phyloP scores from a whole-genome alignment of 2,113 vertebrate genomes.

The Chelonoidis abingdonii region DNA sequence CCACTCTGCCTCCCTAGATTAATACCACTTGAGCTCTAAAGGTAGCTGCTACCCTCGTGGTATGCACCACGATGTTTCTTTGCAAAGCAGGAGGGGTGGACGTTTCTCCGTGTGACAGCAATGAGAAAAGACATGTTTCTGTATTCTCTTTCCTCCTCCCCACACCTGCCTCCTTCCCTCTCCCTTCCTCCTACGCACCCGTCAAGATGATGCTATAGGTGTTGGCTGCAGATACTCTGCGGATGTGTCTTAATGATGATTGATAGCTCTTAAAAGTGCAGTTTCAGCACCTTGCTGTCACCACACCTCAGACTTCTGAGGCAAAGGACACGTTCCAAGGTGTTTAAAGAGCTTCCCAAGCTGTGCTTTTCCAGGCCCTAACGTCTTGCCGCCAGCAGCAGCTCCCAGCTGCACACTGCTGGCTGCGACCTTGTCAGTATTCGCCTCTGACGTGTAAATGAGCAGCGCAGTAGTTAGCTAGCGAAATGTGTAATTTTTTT shows the following conservation, averaged over 20 bases:
- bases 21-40: background rate
- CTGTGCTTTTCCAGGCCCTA: slow-evolving; percentile 29
- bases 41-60: rapidly evolving
- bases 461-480: slow-evolving; percentile 48
- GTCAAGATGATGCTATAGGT: slow-evolving; percentile 54
- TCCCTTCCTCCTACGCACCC: background rate
- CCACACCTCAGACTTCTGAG: slow-evolving; percentile 75
- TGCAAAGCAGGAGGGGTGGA: background rate
- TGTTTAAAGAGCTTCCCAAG: slow-evolving; percentile 49
- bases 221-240: slow-evolving; percentile 45
- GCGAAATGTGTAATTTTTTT: slow-evolving; percentile 33
- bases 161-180: slow-evolving; percentile 53
- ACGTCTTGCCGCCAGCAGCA: slow-evolving; percentile 63
- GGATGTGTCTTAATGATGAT: slow-evolving; percentile 71
- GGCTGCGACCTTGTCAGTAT: slow-evolving; percentile 70
- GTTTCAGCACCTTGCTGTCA: slow-evolving; percentile 74
- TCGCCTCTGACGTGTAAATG: slow-evolving; percentile 70
- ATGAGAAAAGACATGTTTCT: background rate
- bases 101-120: background rate
- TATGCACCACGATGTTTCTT: background rate
- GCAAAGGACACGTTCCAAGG: slow-evolving; percentile 73
- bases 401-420: slow-evolving; percentile 62
- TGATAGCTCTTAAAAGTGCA: slow-evolving; percentile 63
- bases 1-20: background rate
- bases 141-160: slow-evolving; percentile 8